Conservation (phyloP, 2,888 invertebrate genomes). For the Volucella bombylans region DNA sequence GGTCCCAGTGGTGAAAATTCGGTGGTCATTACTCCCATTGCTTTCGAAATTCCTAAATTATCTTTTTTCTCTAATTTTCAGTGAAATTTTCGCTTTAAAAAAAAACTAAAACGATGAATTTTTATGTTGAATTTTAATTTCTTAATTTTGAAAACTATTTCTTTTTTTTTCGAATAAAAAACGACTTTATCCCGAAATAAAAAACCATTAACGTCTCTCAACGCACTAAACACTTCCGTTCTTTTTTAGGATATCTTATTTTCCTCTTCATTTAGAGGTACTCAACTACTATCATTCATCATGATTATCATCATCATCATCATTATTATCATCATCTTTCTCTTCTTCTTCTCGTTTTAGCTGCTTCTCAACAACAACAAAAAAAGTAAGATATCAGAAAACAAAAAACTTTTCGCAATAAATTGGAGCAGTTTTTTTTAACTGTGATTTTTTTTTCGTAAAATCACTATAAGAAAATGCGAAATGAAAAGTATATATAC, state of each 20-base stretch:
- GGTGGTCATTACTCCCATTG: slow-evolving; percentile 71
- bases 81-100: slow-evolving; percentile 5
- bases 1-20: slow-evolving; percentile 73
- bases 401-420: background rate
- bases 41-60: slow-evolving; percentile 13
- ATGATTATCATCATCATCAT: slow-evolving; percentile 49
- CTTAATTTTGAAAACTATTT: background rate
- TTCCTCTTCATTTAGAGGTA: slow-evolving; percentile 71
- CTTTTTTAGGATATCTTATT: slow-evolving; percentile 69
- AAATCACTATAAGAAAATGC: slow-evolving; percentile 31
- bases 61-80: slow-evolving; percentile 8
- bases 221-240: slow-evolving; percentile 72
- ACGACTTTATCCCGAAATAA: slow-evolving; percentile 31
- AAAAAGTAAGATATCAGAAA: background rate
- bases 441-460: slow-evolving; percentile 24
- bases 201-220: slow-evolving; percentile 64
- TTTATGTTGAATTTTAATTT: background rate
- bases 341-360: slow-evolving; percentile 42
- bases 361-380: slow-evolving; percentile 8
- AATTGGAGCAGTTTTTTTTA: slow-evolving; percentile 51
- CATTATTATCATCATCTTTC: slow-evolving; percentile 46
- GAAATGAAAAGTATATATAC: slow-evolving; percentile 17
- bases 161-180: slow-evolving; percentile 15
- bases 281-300: slow-evolving; percentile 72
- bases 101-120: slow-evolving; percentile 24